Conservation (phyloP, 2,113 vertebrate genomes). For the Physeter macrocephalus region DNA sequence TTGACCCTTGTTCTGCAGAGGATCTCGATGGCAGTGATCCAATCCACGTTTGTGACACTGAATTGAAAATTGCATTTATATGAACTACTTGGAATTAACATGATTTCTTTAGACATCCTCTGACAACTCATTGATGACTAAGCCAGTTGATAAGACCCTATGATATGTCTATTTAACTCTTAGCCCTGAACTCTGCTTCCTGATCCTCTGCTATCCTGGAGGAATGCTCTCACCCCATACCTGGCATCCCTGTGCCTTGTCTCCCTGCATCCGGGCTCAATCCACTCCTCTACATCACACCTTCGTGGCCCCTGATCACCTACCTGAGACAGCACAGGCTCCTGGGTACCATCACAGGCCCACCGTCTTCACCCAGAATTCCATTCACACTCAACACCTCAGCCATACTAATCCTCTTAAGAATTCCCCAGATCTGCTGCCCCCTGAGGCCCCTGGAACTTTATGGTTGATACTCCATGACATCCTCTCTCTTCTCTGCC, state of each 20-base stretch:
- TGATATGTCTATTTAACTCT: rapidly evolving
- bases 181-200: rapidly evolving
- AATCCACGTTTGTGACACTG: background rate
- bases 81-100: too few relatives aligned
- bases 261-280: background rate
- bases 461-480: rapidly evolving
- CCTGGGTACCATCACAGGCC: rapidly evolving
- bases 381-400: background rate
- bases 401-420: background rate
- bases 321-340: background rate
- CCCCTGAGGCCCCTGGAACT: rapidly evolving
- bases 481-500: background rate
- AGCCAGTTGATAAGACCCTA: rapidly evolving
- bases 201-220: rapidly evolving
- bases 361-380: rapidly evolving
- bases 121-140: background rate
- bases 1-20: background rate
- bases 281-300: too few relatives aligned
- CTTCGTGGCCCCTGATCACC: background rate
- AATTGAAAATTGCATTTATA: background rate
- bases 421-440: background rate
- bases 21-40: background rate
- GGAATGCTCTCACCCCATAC: rapidly evolving
- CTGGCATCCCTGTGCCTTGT: rapidly evolving
- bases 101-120: background rate